Conservation (phyloP, 2,797 vertebrate species). For the Chloroceryle inda region DNA sequence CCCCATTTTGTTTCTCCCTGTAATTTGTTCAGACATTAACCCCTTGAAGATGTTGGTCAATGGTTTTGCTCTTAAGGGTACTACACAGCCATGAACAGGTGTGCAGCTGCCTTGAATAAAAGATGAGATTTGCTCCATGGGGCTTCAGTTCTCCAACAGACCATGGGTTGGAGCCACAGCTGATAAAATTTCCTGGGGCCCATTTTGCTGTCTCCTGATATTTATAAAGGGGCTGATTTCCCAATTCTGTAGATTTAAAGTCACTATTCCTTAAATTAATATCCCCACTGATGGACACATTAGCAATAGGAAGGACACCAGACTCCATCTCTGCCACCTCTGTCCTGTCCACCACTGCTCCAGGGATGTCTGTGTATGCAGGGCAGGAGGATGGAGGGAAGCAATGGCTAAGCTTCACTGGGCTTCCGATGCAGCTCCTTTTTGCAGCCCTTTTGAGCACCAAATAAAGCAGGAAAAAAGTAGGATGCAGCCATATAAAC, state of each 20-base stretch:
- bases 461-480: not conserved
- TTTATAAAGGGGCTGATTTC: not conserved
- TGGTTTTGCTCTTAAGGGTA: not conserved
- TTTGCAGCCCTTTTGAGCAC: not conserved
- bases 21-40: not conserved
- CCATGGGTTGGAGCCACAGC: not conserved
- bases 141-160: rapidly evolving
- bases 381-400: not conserved
- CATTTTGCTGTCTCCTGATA: not conserved
- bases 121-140: not conserved
- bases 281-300: rapidly evolving
- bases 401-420: not conserved
- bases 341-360: not conserved
- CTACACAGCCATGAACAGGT: rapidly evolving
- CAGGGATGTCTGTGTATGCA: rapidly evolving
- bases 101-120: not conserved
- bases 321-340: not conserved
- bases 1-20: not conserved
- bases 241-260: not conserved
- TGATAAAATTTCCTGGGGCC: not conserved
- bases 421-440: not conserved
- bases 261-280: not conserved
- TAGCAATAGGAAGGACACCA: not conserved
- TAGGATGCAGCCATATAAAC: not conserved
- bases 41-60: not conserved